These are phyloP conservation scores for Liodrosophila aerea DNA, from an alignment of 2,888 invertebrate genomes.

Conservation along the genomic window DNA sequence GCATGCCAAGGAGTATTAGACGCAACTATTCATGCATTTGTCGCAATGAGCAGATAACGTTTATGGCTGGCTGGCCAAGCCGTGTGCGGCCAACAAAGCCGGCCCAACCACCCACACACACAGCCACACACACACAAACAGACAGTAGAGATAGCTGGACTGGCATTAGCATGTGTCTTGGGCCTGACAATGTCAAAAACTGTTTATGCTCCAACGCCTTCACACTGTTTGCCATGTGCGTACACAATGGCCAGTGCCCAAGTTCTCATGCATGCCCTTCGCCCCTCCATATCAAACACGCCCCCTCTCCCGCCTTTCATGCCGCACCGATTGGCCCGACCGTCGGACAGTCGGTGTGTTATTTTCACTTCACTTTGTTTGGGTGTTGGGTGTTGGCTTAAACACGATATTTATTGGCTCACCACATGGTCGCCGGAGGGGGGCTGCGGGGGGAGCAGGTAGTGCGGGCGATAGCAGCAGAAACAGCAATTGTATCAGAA, in stretches of 20 bases:
- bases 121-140: background rate
- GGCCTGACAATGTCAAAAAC: conserved; percentile 75
- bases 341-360: conserved; percentile 34
- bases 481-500: background rate
- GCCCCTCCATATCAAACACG: no score
- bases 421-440: conserved; percentile 48
- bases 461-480: no score
- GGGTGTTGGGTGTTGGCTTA: conserved; percentile 76
- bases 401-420: conserved; percentile 76
- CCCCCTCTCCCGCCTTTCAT: background rate
- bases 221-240: conserved; percentile 62
- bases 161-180: conserved; percentile 73
- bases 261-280: background rate
- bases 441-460: background rate
- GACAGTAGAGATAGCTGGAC: conserved; percentile 1
- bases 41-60: conserved; percentile 69
- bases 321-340: conserved; percentile 31
- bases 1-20: conserved; percentile 13
- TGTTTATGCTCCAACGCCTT: conserved; percentile 75
- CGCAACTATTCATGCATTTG: conserved; percentile 69
- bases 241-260: conserved; percentile 51
- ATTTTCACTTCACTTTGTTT: conserved; percentile 64
- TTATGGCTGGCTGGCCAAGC: conserved; percentile 69
- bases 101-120: conserved; percentile 13
- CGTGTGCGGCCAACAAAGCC: conserved; percentile 37